Evolutionary conservation across 1,140 invertebrate genomes (phyloP).

Genomic region (Panulirus ornatus): DNA sequence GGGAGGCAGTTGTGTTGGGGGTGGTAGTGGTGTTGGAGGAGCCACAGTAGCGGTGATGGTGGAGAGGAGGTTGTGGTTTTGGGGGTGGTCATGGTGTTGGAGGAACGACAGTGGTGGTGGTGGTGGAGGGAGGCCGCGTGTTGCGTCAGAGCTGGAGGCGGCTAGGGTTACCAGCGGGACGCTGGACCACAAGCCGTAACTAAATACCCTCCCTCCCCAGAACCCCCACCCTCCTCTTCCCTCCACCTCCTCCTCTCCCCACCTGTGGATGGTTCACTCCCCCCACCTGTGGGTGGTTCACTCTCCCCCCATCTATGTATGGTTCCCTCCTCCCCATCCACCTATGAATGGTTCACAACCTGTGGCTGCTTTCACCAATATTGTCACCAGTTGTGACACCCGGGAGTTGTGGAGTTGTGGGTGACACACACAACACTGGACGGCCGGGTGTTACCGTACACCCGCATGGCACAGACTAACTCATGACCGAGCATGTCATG

Average conservation of each 20-base stretch:
- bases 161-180: neutral
- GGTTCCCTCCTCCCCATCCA: too few relatives aligned
- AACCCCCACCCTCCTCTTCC: neutral
- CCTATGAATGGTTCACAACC: too few relatives aligned
- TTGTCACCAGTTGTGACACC: too few relatives aligned
- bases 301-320: too few relatives aligned
- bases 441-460: too few relatives aligned
- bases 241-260: neutral
- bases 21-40: conserved; percentile 1
- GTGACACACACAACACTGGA: too few relatives aligned
- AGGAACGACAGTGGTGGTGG: neutral
- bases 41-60: neutral
- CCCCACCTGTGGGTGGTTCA: too few relatives aligned
- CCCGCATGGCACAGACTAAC: too few relatives aligned
- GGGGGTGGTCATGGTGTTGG: neutral
- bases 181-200: neutral
- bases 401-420: too few relatives aligned
- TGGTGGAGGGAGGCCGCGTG: neutral
- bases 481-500: too few relatives aligned
- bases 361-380: too few relatives aligned
- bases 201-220: neutral
- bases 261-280: too few relatives aligned
- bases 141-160: neutral
- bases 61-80: neutral
- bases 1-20: neutral